Base-by-base conservation (phyloP, 2,888 invertebrate species). In the Pseudococcus jackbeardsleyi region DNA sequence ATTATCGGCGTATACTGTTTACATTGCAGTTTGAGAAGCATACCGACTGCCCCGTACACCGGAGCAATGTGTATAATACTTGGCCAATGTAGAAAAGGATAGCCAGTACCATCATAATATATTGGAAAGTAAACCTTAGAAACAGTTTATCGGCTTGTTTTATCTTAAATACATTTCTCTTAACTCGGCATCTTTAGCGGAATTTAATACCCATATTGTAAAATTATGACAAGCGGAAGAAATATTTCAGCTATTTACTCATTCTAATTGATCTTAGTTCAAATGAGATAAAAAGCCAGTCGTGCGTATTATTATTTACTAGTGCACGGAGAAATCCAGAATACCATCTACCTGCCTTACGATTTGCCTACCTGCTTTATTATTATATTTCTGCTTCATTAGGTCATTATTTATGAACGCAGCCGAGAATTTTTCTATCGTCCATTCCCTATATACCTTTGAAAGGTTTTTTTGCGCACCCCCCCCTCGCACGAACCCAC, bases 201-300 rank as follows among this genome's bases (percentile, higher is more conserved):
- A 86, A 86, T 86, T 86, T 86, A 86, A 86, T 86, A 86, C 85
- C 85, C 85, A 86, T 86, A 86, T 86, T 86, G 85, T 86, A 86
- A 86, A 86, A 86, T 86, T 86, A 86, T 86, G 85, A 86, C 85
- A 86, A 86, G 85, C 85, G 85, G 85, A 86, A 86, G 85, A 86
- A 86, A 86, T 86, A 86, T 86, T 86, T 86, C 85, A 86, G 85
- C 64, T 86, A 86, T 86, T 86, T 86, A 86, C 85, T 86, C 85
- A 86, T 86, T 86, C 85, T 68, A 86, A 86, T 86, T 86, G 85
- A 86, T 86, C 85, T 86, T 86, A 68, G 85, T 86, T 86, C 64
- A 86, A 86, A 86, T 86, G 85, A 86, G 85, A 86, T 86, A 86
- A 86, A 86, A 86, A 86, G 59, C 85, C 33, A 86, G 85, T 86